Evolutionary conservation across 2,888 invertebrate species (phyloP).

Genomic region (Antheraea assamensis): DNA sequence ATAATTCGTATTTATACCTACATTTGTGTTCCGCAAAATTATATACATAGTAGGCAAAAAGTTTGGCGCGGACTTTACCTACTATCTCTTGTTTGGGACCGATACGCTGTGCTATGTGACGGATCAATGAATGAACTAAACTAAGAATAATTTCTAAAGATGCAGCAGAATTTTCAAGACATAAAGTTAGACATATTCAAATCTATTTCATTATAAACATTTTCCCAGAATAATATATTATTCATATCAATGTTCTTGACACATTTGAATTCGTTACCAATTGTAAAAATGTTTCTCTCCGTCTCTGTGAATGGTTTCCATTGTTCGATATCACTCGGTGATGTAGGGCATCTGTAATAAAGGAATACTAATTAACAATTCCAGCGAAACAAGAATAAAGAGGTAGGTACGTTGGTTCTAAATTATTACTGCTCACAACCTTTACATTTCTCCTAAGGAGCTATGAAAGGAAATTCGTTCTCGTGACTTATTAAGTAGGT

Average conservation of each 20-base stretch:
- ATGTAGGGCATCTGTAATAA: constrained; percentile 66
- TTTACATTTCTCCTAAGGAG: constrained; percentile 7
- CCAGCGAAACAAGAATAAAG: constrained; percentile 3
- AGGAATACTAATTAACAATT: constrained; percentile 17
- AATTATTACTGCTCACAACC: constrained; percentile 1
- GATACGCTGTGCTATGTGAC: too few relatives aligned
- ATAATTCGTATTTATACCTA: too few relatives aligned
- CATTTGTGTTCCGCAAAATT: too few relatives aligned
- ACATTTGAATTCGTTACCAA: constrained; percentile 56
- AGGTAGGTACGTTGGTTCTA: background rate
- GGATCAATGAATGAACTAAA: background rate
- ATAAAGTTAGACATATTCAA: background rate
- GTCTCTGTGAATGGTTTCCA: constrained; percentile 66
- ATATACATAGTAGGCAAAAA: too few relatives aligned
- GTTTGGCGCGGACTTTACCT: too few relatives aligned
- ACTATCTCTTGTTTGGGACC: too few relatives aligned
- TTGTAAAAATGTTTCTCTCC: constrained; percentile 56
- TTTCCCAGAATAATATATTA: constrained; percentile 66
- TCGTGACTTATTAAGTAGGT: constrained; percentile 14
- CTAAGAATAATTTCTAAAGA: background rate
- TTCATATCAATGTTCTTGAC: constrained; percentile 45
- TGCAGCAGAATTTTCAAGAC: background rate
- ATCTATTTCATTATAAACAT: constrained; percentile 53
- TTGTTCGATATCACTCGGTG: constrained; percentile 35
- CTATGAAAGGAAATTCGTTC: constrained; percentile 12